Evolutionary conservation across 2,888 invertebrate species (phyloP).

Genomic region (Erebia epiphron): DNA sequence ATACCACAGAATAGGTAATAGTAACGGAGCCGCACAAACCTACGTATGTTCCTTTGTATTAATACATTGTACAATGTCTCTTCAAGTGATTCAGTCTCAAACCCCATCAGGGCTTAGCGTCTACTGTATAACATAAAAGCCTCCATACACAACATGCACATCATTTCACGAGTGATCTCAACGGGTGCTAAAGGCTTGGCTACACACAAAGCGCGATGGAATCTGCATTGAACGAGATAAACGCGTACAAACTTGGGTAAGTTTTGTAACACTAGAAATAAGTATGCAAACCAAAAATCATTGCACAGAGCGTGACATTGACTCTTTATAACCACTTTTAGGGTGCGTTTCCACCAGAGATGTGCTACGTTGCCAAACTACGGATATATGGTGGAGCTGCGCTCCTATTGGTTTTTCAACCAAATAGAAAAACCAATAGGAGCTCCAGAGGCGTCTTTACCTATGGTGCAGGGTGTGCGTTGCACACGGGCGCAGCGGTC

Average conservation of each 20-base stretch:
- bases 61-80: not conserved
- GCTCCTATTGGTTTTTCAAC: too few relatives aligned
- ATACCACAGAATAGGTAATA: too few relatives aligned
- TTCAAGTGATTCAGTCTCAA: slow-evolving; percentile 1
- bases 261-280: not conserved
- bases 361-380: too few relatives aligned
- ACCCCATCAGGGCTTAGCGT: slow-evolving; percentile 23
- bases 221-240: not conserved
- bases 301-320: too few relatives aligned
- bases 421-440: not conserved
- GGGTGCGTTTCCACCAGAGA: too few relatives aligned
- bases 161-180: slow-evolving; percentile 31
- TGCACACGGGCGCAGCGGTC: too few relatives aligned
- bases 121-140: slow-evolving; percentile 13
- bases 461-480: too few relatives aligned
- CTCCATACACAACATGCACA: slow-evolving; percentile 25
- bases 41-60: not conserved
- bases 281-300: too few relatives aligned
- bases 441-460: too few relatives aligned
- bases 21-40: not conserved
- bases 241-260: not conserved
- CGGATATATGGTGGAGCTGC: too few relatives aligned
- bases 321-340: too few relatives aligned
- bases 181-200: not conserved
- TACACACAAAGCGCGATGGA: not conserved